Base-by-base conservation (phyloP, 2,113 vertebrate species). In the Athene cunicularia region DNA sequence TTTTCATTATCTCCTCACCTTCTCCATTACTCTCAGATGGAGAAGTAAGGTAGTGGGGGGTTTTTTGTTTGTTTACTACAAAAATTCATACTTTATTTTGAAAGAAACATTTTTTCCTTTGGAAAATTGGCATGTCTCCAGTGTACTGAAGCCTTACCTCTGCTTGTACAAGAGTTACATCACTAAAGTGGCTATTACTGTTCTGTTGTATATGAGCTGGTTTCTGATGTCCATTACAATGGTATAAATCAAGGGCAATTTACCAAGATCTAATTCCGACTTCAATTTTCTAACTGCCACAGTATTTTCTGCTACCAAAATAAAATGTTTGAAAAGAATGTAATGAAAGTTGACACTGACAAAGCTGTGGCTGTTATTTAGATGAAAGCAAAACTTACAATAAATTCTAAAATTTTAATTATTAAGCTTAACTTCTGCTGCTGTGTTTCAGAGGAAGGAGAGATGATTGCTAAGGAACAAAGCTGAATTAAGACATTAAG, bases 391-490 rank as follows among this genome's bases (percentile, higher is more conserved):
- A 37, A 80, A 30, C 12, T 66, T 50, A 28, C 11, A 64, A 74
- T 82, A 67, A 95, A 89, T 27, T 80, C n/a, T 93, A 76, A 82
- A 94, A 75, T 85, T 81, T 94, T 81, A 92, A 87, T 94, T 82
- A 95, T 95, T 95, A 75, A 96, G 72, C 47, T 88, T 55, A 67
- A 93, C 14, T 95, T 75, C 49, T 50, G 32, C 24, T 87, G 35
- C 58, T 87, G 43, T 56, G 41, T 73, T 91, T 96, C 86, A 82
- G 68, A 81, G 37, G 66, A 80, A 81, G 60, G 15, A 60, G 35
- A 75, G 39, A 88, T 67, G 47, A 95, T 73, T 88, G 72, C 47
- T 52, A 71, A 88, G 64, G 68, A 86, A 63, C 16, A 71, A 74
- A 88, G 32, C 52, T 88, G 52, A 95, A 95, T 92, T 88, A 95